Conservation (phyloP, 2,797 vertebrate species). For the Myotis myotis region DNA sequence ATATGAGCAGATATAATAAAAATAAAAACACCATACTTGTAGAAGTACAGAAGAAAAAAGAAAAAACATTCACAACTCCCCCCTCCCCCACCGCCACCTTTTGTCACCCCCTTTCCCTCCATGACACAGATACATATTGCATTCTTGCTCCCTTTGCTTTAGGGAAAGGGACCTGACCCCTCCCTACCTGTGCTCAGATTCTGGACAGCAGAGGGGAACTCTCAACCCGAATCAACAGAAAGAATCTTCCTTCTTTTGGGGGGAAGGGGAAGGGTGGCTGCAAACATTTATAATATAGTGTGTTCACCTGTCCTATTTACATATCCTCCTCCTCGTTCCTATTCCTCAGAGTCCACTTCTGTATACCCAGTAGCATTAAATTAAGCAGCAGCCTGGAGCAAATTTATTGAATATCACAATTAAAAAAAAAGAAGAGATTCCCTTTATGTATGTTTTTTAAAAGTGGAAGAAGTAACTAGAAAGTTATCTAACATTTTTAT, state of each 20-base stretch:
- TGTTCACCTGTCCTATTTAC: not conserved
- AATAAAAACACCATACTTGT: not conserved
- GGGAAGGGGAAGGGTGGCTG: rapidly evolving
- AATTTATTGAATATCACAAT: not conserved
- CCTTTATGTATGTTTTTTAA: not conserved
- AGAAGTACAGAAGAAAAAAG: not conserved
- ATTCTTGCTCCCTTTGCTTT: not conserved
- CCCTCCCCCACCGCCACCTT: not conserved
- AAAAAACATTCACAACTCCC: not conserved
- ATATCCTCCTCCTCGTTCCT: not conserved
- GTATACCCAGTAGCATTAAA: not conserved
- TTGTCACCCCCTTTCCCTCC: not conserved
- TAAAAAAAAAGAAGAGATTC: not conserved
- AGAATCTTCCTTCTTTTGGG: not conserved
- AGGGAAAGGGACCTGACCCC: not conserved
- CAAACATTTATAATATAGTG: not conserved
- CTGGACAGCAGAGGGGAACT: not conserved
- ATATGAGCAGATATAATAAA: not conserved
- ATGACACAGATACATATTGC: not conserved
- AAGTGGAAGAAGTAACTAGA: not conserved
- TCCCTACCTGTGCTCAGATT: not conserved
- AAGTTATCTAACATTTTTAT: not conserved
- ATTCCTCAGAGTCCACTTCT: not conserved
- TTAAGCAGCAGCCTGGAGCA: not conserved
- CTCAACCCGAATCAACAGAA: not conserved